Base-by-base conservation (phyloP, 2,113 vertebrate genomes). In the Geococcyx californianus region DNA sequence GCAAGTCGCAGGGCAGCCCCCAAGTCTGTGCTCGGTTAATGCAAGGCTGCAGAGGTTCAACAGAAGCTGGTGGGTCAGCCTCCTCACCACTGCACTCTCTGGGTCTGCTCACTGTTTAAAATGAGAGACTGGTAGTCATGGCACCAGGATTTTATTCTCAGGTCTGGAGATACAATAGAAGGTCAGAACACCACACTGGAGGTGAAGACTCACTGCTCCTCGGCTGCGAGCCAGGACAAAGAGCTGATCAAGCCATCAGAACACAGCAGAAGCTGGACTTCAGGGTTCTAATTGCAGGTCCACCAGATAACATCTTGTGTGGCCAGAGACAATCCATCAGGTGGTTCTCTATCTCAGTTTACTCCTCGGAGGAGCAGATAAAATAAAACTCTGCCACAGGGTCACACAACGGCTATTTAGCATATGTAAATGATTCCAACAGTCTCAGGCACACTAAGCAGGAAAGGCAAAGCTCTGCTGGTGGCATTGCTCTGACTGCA, bases 361-460 rank as follows among this genome's bases (percentile, higher is more conserved):
- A 67, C 73, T 87, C 74, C 85, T 88, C 1, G 2, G 62, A 59
- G 73, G 85, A 70, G 64, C 23, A 58, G 76, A 80, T 89, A 84
- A 88, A 95, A 93, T 60, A 85, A 87, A 93, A 78, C 88, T 74
- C 87, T 94, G 83, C 92, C 90, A 9, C 4, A 16, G 74, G 60
- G 75, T 56, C 79, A 74, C 82, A 95, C 93, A 95, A 88, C 80
- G 85, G 79, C 79, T 88, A 72, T 88, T 94, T 89, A 96, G 94
- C 69, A n/a, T 84, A 86, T 58, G 94, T 59, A 92, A 95, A 93
- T 92, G 56, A 83, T 49, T 81, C 92, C 36, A 72, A 20, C 5
- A 45, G 85, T 80, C 75, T 77, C 79, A 13, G 63, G 60, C 78
- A 81, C 93, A n/a, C 47, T 0, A 28, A 44, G 82, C 56, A 31